These are phyloP conservation scores for Apeltes quadracus DNA, from an alignment of 2,113 vertebrate genomes.

Conservation along the genomic window DNA sequence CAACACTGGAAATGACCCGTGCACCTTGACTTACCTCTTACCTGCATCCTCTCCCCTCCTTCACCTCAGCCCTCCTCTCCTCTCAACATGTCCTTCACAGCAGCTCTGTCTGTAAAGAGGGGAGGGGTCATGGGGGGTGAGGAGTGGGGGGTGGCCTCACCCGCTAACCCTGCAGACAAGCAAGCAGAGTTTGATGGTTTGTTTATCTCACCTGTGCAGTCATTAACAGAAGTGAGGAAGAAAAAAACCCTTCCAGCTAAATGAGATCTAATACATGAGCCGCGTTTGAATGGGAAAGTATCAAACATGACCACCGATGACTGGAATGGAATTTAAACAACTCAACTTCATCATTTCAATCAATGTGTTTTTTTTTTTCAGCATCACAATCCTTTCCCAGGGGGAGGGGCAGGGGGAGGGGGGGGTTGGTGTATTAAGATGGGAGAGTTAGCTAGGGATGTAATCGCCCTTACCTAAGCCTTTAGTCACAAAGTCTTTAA, in stretches of 20 bases:
- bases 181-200: conserved; percentile 28
- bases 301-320: conserved; percentile 4
- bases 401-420: background rate
- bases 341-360: background rate
- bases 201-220: conserved; percentile 44
- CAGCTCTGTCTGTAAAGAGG: conserved; percentile 17
- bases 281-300: background rate
- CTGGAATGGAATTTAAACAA: no score
- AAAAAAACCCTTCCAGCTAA: background rate
- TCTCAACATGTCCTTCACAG: conserved; percentile 25
- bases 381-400: conserved; percentile 45
- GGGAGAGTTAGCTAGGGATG: conserved; percentile 55
- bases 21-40: conserved; percentile 70
- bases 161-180: conserved; percentile 21
- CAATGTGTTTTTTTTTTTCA: background rate
- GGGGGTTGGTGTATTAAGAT: conserved; percentile 42
- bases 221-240: conserved; percentile 23
- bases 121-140: background rate
- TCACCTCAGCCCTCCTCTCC: conserved; percentile 45
- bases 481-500: conserved; percentile 71
- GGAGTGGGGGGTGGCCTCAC: no score
- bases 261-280: conserved; percentile 13
- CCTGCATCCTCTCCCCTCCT: conserved; percentile 46
- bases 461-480: conserved; percentile 69
- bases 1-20: conserved; percentile 80